Percentiles rank a stretch among this genome's conserved stretches.
Conservation (phyloP, 2,797 vertebrate species). For the Acomys russatus region DNA sequence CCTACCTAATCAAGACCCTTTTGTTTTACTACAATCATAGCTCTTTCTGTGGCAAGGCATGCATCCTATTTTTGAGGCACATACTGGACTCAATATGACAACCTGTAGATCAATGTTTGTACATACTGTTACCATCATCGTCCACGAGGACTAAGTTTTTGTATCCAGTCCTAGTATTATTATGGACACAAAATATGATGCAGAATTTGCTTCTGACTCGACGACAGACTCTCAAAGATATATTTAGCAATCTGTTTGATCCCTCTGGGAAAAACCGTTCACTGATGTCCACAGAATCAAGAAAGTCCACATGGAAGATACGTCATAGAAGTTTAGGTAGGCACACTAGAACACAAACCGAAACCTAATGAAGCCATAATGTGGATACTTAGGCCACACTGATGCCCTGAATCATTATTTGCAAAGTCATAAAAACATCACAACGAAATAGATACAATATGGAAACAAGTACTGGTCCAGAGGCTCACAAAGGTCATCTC, state of each 20-base stretch:
- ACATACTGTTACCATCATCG: neutral
- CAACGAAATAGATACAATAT: slow-evolving; percentile 28
- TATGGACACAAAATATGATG: neutral
- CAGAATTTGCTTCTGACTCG: neutral
- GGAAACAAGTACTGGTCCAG: slow-evolving; percentile 48
- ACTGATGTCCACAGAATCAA: neutral
- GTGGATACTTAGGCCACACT: neutral
- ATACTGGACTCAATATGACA: neutral
- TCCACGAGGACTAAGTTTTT: slow-evolving; percentile 30
- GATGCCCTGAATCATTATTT: neutral
- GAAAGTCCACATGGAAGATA: slow-evolving; percentile 21
- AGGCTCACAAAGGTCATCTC: slow-evolving; percentile 28
- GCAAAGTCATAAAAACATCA: neutral
- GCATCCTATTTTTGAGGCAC: neutral
- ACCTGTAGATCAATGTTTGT: neutral
- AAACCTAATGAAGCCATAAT: neutral
- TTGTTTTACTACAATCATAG: neutral
- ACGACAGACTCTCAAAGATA: slow-evolving; percentile 27
- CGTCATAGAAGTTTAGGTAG: neutral
- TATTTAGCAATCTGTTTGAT: neutral
- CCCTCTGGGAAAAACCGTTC: neutral
- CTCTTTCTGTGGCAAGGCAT: neutral
- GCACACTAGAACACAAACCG: neutral
- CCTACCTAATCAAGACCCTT: neutral
- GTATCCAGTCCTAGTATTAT: neutral